These are phyloP conservation scores for Phenganax subtilis DNA, from an alignment of 92 coral and sea anemone genomes.

Conservation along the genomic window DNA sequence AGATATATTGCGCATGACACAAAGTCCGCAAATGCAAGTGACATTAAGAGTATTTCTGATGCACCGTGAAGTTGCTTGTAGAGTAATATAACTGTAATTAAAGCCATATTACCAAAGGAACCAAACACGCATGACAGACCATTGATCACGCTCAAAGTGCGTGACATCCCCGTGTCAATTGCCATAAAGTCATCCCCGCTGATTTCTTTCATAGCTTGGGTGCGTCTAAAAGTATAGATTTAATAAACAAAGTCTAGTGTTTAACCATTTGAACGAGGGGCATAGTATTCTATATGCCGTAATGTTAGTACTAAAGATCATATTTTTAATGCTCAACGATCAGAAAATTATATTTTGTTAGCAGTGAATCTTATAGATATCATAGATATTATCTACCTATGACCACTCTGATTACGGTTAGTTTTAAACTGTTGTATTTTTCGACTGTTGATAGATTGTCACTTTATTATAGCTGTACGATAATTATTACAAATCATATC, in stretches of 20 bases:
- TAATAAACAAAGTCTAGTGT: background rate
- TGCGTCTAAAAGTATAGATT: background rate
- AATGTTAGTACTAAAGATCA: too few relatives aligned
- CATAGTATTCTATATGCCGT: background rate
- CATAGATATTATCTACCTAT: too few relatives aligned
- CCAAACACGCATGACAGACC: conserved; percentile 18
- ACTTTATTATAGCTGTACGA: too few relatives aligned
- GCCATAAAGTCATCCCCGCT: background rate
- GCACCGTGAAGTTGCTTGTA: conserved; percentile 32
- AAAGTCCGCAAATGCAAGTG: conserved; percentile 14
- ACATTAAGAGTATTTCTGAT: conserved; percentile 16
- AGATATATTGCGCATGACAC: conserved; percentile 20
- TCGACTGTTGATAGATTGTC: too few relatives aligned
- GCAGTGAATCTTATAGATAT: too few relatives aligned
- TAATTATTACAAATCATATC: too few relatives aligned
- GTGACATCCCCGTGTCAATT: background rate
- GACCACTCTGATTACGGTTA: too few relatives aligned
- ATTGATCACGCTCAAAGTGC: background rate
- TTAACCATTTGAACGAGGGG: background rate
- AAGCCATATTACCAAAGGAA: background rate
- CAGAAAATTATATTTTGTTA: too few relatives aligned
- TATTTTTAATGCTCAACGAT: background rate
- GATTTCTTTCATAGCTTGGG: conserved; percentile 17
- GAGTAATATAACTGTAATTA: background rate
- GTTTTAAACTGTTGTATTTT: too few relatives aligned